phyloP scores from a whole-genome alignment of 2,888 invertebrate species.

The Nomada fabriciana region DNA sequence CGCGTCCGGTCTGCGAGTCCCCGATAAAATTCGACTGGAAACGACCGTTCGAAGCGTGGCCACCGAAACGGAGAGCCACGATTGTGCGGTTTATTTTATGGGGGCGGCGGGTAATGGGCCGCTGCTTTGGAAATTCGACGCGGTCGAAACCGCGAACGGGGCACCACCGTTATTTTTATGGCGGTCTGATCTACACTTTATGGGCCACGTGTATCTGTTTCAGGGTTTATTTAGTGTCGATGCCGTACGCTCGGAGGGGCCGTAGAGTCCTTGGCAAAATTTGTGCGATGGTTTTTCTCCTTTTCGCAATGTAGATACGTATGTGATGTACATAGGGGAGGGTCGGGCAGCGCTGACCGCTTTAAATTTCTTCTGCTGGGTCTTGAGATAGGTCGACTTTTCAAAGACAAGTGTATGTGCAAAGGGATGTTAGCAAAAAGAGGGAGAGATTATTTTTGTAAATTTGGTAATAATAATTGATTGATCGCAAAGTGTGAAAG shows the following conservation, averaged over 20 bases:
- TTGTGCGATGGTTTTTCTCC: too few relatives aligned
- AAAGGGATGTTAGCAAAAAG: too few relatives aligned
- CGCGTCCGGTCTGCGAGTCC: neutral
- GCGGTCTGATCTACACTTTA: conserved; percentile 17
- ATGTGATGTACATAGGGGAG: too few relatives aligned
- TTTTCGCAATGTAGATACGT: too few relatives aligned
- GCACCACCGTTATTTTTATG: conserved; percentile 40
- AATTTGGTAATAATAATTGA: too few relatives aligned
- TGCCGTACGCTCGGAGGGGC: neutral
- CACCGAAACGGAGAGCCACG: conserved; percentile 5
- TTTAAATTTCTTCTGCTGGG: too few relatives aligned
- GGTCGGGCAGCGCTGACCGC: too few relatives aligned
- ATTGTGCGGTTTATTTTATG: conserved; percentile 50
- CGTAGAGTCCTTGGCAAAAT: too few relatives aligned
- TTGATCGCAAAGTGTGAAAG: too few relatives aligned
- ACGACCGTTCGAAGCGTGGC: neutral
- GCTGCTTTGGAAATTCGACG: conserved; percentile 37
- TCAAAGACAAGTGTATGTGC: too few relatives aligned
- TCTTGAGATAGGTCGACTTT: too few relatives aligned
- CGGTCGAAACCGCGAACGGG: conserved; percentile 11
- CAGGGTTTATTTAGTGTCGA: neutral
- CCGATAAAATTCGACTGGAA: conserved; percentile 38
- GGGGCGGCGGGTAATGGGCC: conserved; percentile 42
- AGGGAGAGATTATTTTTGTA: too few relatives aligned
- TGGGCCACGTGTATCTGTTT: neutral